Evolutionary conservation across 2,113 vertebrate genomes (phyloP).

Genomic region (Corydoras sp.): DNA sequence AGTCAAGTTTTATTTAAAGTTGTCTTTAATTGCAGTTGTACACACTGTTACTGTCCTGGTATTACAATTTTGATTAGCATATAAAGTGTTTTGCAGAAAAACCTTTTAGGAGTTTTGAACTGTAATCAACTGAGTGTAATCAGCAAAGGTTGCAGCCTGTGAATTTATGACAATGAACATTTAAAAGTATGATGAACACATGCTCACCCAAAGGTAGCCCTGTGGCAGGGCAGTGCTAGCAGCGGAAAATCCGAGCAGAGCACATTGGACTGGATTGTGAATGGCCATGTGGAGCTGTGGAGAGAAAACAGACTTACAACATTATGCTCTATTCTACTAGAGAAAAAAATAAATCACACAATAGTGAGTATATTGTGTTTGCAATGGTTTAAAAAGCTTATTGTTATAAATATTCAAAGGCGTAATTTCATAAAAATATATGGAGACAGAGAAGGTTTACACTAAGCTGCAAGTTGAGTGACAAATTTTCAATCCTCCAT

Average conservation of each 20-base stretch:
- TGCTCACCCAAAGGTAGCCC: conserved; percentile 83
- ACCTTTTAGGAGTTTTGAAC: too few relatives aligned
- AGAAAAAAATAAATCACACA: background rate
- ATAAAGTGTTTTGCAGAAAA: too few relatives aligned
- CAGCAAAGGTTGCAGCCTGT: background rate
- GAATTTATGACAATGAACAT: background rate
- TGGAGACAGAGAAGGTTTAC: too few relatives aligned
- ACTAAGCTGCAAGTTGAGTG: too few relatives aligned
- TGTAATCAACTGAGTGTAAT: too few relatives aligned
- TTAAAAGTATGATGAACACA: background rate
- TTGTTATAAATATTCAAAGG: too few relatives aligned
- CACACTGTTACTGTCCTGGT: too few relatives aligned
- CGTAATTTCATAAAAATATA: too few relatives aligned
- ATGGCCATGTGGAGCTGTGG: conserved; percentile 66
- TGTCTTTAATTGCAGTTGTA: too few relatives aligned
- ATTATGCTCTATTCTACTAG: background rate
- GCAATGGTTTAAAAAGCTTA: background rate
- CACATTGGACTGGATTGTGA: conserved; percentile 74
- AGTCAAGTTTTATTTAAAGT: too few relatives aligned
- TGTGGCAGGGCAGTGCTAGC: conserved; percentile 78
- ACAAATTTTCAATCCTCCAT: too few relatives aligned
- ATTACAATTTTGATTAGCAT: too few relatives aligned
- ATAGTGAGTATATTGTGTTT: background rate
- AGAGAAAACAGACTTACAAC: conserved; percentile 7
- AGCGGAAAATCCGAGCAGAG: conserved; percentile 73